A percentile compares a stretch with the other conserved stretches of the same genome.
phyloP scores from a whole-genome alignment of 1,140 invertebrate species.

The Caerostris extrusa region DNA sequence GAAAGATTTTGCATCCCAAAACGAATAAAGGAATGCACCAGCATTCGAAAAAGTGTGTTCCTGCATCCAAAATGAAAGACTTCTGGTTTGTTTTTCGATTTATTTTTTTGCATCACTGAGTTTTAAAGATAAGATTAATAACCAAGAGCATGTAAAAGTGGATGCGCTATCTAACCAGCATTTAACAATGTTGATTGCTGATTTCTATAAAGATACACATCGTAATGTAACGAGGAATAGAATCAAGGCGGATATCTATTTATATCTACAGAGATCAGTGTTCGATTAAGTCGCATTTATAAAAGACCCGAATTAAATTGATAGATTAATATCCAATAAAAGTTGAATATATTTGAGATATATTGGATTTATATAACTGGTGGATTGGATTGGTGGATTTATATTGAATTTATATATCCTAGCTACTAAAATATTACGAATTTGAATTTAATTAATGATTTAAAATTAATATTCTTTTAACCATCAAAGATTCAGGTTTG shows the following conservation, averaged over 20 bases:
- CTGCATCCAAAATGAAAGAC: constrained; percentile 4
- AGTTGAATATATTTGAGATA: no score
- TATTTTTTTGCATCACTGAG: background rate
- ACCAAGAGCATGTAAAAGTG: background rate
- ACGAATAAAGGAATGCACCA: no score
- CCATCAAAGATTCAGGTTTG: no score
- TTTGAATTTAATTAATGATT: no score
- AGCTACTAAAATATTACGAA: no score
- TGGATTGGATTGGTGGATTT: no score
- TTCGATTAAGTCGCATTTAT: no score
- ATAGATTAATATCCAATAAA: no score
- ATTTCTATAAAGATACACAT: background rate
- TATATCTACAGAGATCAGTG: background rate
- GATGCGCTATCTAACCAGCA: background rate
- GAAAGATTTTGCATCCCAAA: background rate
- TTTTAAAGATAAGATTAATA: constrained; percentile 13
- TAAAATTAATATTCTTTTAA: no score
- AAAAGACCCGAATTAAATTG: no score
- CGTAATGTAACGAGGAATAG: background rate
- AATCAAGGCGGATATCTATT: background rate
- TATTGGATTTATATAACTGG: no score
- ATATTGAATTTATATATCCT: no score
- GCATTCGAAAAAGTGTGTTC: background rate
- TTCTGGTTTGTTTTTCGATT: background rate
- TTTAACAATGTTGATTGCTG: background rate